Conservation (phyloP, 2,113 vertebrate genomes). For the Eudyptes chrysolophus region DNA sequence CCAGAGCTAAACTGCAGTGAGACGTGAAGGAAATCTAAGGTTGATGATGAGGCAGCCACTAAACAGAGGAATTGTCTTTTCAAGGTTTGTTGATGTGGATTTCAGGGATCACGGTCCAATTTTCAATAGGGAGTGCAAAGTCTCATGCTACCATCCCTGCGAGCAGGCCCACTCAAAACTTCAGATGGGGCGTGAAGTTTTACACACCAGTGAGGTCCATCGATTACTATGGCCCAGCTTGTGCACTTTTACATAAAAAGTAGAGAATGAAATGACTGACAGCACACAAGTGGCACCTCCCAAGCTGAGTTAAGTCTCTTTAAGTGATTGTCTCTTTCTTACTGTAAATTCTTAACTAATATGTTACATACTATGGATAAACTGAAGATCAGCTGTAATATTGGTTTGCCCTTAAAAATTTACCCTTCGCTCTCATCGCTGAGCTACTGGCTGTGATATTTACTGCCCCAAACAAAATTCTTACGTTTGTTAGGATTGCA, state of each 20-base stretch:
- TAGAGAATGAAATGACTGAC: not conserved
- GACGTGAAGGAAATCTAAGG: not conserved
- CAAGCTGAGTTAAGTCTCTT: not conserved
- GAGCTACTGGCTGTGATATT: not conserved
- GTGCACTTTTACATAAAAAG: not conserved
- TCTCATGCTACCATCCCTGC: fast-evolving
- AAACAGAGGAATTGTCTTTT: not conserved
- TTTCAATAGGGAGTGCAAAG: not conserved
- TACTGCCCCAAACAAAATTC: not conserved
- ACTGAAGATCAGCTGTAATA: not conserved
- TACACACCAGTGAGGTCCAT: not conserved
- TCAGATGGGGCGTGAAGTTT: not conserved
- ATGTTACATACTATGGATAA: not conserved
- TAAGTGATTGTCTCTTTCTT: not conserved
- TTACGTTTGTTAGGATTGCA: fast-evolving
- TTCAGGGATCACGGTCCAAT: not conserved
- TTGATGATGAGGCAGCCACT: not conserved
- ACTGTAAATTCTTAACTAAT: not conserved
- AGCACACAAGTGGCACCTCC: not conserved
- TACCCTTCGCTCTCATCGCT: not conserved
- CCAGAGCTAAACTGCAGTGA: not conserved
- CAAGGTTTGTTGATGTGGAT: not conserved
- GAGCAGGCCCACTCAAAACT: not conserved
- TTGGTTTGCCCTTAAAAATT: not conserved
- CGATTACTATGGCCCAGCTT: not conserved